Base-by-base conservation (phyloP, 2,888 invertebrate genomes). In the Eledona agricola region DNA sequence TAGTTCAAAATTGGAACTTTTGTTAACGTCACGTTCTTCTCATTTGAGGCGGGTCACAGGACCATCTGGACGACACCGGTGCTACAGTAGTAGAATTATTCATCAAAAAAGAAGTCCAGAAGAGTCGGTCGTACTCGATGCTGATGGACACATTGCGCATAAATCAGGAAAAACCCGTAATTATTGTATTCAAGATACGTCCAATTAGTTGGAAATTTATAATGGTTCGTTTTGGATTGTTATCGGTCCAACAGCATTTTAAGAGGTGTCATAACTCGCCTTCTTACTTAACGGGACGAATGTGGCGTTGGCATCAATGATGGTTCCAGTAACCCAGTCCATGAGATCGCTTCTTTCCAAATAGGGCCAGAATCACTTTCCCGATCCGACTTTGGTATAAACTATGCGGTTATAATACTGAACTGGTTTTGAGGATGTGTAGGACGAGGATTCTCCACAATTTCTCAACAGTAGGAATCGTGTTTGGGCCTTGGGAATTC, bases 321-420 rank as follows among this genome's bases (percentile, higher is more conserved):
- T 55, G 56, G 63, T 64, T 65, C 65, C 63, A 66, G 68, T 68
- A 67, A 66, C 70, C 66, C 57, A 69, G 67, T 69, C 67, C 66
- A 62, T 65, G 66, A 66, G 66, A 69, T 61, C 61, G 53, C 53
- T 45, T 58, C 67, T n/a, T n/a, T n/a, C n/a, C 69, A 68, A 66
- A 71, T 71, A 71, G 59, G 66, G 67, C 38, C 31, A 52, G 45
- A 59, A 51, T 52, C 59, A 57, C 59, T 57, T 59, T 55, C 34
- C 55, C 49, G 51, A 52, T 55, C 55, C 51, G 38, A 31, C 47
- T 40, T 28, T 9, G 5, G 38, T 13, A 47, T 16, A 32, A 19
- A 20, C 11, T 25, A 15, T 26, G 31, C 20, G 11, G 20, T 50
- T 55, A 50, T 50, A 45, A 45, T 40, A 46, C 42, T 47, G 56